Conservation (phyloP, 2,113 vertebrate genomes). For the Myotis brandtii region DNA sequence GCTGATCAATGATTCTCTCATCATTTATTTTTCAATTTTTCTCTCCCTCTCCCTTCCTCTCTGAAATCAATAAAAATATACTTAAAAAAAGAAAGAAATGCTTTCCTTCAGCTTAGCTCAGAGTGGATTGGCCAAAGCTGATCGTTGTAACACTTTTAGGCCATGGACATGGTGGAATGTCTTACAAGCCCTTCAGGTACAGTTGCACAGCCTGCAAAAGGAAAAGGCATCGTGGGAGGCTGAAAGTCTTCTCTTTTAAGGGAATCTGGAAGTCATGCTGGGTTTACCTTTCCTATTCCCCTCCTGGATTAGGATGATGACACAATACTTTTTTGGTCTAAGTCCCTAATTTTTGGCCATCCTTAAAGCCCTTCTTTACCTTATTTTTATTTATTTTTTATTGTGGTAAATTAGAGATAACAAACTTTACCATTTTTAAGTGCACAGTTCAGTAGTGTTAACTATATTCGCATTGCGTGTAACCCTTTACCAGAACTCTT, state of each 20-base stretch:
- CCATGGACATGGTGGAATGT: too few species aligned
- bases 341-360: neutral
- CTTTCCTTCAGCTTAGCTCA: neutral
- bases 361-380: neutral
- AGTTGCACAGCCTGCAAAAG: neutral
- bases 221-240: neutral
- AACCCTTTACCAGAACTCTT: neutral
- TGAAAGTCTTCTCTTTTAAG: neutral
- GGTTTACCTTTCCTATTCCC: neutral
- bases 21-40: too few species aligned
- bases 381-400: neutral
- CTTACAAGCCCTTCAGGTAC: neutral
- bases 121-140: neutral
- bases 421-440: neutral
- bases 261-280: neutral
- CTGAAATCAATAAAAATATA: too few species aligned
- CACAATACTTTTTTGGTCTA: neutral
- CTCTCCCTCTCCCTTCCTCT: too few species aligned
- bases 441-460: neutral
- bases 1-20: too few species aligned
- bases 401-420: conserved; percentile 1
- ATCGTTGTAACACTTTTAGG: neutral
- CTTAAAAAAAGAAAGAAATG: neutral
- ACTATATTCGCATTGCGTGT: neutral
- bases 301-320: neutral